phyloP scores from a whole-genome alignment of 2,113 vertebrate species.

The Neodon shergylaensis region DNA sequence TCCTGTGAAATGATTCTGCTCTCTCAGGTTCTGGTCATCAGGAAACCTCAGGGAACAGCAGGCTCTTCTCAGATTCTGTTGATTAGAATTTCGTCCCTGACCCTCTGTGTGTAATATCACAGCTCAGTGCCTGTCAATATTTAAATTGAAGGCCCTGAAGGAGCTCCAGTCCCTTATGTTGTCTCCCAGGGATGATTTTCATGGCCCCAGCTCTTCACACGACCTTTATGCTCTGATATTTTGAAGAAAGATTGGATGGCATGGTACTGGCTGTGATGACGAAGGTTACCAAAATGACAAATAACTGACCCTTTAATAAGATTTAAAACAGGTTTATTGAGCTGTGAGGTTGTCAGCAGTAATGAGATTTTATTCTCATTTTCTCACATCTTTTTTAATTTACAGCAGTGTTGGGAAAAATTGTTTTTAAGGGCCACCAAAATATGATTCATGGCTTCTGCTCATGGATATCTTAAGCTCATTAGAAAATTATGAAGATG shows the following conservation, averaged over 20 bases:
- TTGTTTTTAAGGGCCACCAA: conserved; percentile 67
- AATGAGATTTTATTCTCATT: conserved; percentile 79
- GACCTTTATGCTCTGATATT: conserved; percentile 69
- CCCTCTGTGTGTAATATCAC: conserved; percentile 29
- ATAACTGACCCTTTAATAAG: conserved; percentile 72
- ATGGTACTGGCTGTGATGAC: conserved; percentile 56
- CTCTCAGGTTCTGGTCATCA: background rate
- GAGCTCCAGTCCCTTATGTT: background rate
- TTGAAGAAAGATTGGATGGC: conserved; percentile 57
- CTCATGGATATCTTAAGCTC: conserved; percentile 72
- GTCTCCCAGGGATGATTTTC: conserved; percentile 32
- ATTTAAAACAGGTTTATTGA: conserved; percentile 75
- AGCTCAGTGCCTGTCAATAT: conserved; percentile 47
- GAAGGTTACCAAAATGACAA: conserved; percentile 76
- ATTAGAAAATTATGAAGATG: conserved; percentile 79
- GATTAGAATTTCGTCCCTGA: background rate
- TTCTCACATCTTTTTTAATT: conserved; percentile 75
- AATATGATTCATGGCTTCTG: conserved; percentile 76
- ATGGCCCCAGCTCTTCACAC: background rate
- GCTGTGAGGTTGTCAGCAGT: conserved; percentile 71
- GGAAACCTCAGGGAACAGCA: background rate
- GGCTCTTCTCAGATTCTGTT: background rate
- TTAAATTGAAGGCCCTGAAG: conserved; percentile 39
- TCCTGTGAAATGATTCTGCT: background rate
- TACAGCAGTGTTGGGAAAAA: conserved; percentile 70